Evolutionary conservation across 1,140 invertebrate species (phyloP).

Genomic region (Diorhabda elongata): DNA sequence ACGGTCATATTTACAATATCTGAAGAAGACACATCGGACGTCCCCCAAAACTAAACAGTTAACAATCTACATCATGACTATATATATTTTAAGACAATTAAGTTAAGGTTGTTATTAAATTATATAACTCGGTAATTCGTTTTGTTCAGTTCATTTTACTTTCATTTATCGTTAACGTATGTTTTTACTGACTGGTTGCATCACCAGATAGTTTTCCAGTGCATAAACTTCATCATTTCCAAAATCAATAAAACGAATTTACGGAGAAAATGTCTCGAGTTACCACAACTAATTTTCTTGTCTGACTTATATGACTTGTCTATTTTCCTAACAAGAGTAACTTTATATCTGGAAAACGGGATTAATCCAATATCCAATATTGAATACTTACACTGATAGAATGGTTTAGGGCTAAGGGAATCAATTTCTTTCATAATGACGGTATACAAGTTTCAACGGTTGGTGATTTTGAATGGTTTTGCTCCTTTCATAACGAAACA

Average conservation of each 20-base stretch:
- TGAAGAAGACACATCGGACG: no score
- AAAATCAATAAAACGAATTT: constrained; percentile 3
- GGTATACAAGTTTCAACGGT: no score
- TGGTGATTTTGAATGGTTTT: no score
- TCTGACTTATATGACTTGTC: background rate
- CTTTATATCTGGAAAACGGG: background rate
- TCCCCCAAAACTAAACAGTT: no score
- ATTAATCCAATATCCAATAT: constrained; percentile 3
- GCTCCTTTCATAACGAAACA: no score
- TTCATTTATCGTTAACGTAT: no score
- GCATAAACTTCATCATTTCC: constrained; percentile 2
- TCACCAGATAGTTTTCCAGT: background rate
- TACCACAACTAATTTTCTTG: constrained; percentile 2
- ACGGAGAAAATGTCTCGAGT: background rate
- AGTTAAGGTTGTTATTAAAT: no score
- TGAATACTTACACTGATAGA: constrained; percentile 2
- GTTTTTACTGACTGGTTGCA: background rate
- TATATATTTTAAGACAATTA: no score
- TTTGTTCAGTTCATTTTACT: no score
- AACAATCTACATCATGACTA: no score
- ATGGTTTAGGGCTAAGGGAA: background rate
- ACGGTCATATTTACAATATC: no score
- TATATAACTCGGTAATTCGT: no score
- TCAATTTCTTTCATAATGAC: background rate
- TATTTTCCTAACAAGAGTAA: constrained; percentile 1